Conservation (phyloP, 2,888 invertebrate genomes). For the Mythimna lalbum region DNA sequence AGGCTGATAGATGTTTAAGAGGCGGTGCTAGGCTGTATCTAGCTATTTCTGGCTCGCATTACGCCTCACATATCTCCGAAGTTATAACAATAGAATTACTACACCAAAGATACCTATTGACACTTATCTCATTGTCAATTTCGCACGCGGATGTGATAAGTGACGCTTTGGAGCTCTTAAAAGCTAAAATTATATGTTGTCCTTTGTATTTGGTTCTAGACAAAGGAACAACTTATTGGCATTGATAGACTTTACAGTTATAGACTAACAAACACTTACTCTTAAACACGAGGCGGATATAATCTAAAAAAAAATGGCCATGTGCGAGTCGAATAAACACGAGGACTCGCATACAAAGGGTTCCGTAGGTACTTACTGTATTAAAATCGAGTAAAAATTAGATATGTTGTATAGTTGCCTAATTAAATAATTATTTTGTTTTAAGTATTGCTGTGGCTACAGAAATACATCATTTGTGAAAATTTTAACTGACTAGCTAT, state of each 20-base stretch:
- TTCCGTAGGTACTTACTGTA: too few species aligned
- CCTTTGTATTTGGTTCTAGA: slow-evolving; percentile 16
- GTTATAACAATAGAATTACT: slow-evolving; percentile 43
- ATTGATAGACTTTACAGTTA: slow-evolving; percentile 4
- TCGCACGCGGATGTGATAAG: slow-evolving; percentile 26
- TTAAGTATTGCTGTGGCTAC: too few species aligned
- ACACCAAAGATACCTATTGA: slow-evolving; percentile 28
- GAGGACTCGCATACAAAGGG: too few species aligned
- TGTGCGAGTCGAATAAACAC: background rate
- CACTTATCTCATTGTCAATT: slow-evolving; percentile 49
- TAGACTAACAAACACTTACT: background rate
- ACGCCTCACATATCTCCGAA: slow-evolving; percentile 31
- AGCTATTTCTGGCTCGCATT: slow-evolving; percentile 55
- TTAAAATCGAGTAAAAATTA: too few species aligned
- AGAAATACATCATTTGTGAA: too few species aligned
- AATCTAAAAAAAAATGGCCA: background rate
- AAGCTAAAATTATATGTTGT: slow-evolving; percentile 33
- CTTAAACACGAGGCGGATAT: background rate
- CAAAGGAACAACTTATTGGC: slow-evolving; percentile 13
- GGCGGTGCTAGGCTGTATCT: slow-evolving; percentile 73
- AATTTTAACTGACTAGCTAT: too few species aligned
- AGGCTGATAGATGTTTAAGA: slow-evolving; percentile 79
- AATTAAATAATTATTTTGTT: too few species aligned
- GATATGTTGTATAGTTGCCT: too few species aligned
- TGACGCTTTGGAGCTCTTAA: slow-evolving; percentile 31